Evolutionary conservation across 2,113 vertebrate species (phyloP), one percentile per base, ranked within the genome.

Genomic region (Montifringilla adamsi): DNA sequence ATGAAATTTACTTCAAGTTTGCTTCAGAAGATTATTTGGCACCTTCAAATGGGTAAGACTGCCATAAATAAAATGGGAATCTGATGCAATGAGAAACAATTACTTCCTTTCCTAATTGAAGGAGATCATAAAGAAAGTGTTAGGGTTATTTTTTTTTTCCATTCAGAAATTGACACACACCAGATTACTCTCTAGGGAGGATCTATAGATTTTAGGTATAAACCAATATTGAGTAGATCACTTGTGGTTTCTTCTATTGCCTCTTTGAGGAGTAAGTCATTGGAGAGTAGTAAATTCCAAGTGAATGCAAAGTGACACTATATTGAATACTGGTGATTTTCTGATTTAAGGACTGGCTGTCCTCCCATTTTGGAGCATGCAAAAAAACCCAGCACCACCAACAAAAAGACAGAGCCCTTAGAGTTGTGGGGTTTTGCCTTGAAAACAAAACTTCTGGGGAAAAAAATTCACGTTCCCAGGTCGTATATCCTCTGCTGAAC

Each of bases 381-480:
- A 33, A 37, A 31, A 27, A 64, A 33, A 5, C 1, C 26, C 33
- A 24, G 33, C 17, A 31, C 7, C 23, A 47, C 0, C 14, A 23
- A 8, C n/a, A 68, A 37, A 56, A 41, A 60, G 4, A 63, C 5
- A 21, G 24, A 9, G 6, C 0, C 0, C 7, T 46, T 56, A 23
- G 0, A 49, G 19, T 23, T 58, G 8, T 46, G 16, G 5, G 2
- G 0, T 60, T 78, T 63, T 75, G 13, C 2, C 31, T 66, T 87
- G 41, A 63, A 84, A 83, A 30, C 4, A 59, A 70, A 90, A 62
- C 3, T 67, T 68, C 24, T 26, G 5, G 6, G 4, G 2, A 1
- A 67, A 87, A 80, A 78, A 43, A 56, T 8, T 31, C 12, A 18
- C 1, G 6, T 55, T 73, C 20, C 1, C 1, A 53, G 2, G 9